Base-by-base conservation (phyloP, 2,888 invertebrate species). In the Archips xylosteana region DNA sequence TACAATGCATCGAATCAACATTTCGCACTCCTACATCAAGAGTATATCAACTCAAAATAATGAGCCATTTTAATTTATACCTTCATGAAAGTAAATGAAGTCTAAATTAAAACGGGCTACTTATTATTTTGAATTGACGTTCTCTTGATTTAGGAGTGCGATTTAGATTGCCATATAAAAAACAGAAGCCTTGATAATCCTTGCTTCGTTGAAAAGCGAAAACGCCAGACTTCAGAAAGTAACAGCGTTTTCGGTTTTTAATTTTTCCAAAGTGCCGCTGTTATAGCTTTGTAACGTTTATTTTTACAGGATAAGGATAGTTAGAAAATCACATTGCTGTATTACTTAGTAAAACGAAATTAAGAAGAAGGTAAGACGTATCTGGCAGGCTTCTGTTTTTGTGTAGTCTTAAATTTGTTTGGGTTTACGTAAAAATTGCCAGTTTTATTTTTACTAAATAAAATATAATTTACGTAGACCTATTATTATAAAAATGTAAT, bases 311-410 rank as follows among this genome's bases (percentile, higher is more conserved):
- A 82, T 88, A 83, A 89, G 92, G 77, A 85, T 92, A 86, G 86
- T 91, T 89, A 92, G 89, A 89, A 92, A 93, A 87, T 92, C 91
- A 59, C 89, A 90, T 90, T 92, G 91, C 91, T 87, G 91, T 90
- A 90, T 92, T 85, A 81, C 86, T 81, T 92, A 90, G 89, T 63
- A 63, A 36, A 61, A 57, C 72, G 67, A 72, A 80, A 74, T 78
- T 81, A 72, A 74, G 42, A 36, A 57, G 61, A 76, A 88, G 91
- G 89, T 90, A 89, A 89, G 87, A 79, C 75, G 67, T 76, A 76
- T 67, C 70, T 66, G 65, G 70, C 71, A 83, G 91, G 91, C 90
- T 92, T 91, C 90, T 91, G 91, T 90, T 91, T 90, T 89, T 54
- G 9, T 63, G 23, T 67, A 10, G 9, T 59, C 49, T 2, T 34